Percentiles rank a stretch among this genome's conserved stretches.
These are phyloP conservation scores for Cassiopea xamachana DNA, from an alignment of 30 jellyfish, hydroid and myxozoan genomes.

Conservation along the genomic window DNA sequence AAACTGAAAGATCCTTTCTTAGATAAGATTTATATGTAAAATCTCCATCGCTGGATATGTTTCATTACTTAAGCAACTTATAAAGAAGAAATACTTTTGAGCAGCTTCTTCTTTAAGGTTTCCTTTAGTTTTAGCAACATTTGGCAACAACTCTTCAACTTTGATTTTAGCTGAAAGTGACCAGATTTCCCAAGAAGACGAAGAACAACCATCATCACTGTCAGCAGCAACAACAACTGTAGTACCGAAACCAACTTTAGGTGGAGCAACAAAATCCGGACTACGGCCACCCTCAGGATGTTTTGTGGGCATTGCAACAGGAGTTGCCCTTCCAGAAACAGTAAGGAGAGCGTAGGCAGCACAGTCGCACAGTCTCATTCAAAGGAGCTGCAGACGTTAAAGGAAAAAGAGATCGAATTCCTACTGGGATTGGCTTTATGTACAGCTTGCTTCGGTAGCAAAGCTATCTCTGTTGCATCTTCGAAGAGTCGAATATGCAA, in stretches of 20 bases:
- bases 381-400: constrained; percentile 43
- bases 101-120: too few relatives aligned
- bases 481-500: too few relatives aligned
- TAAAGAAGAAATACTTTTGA: too few relatives aligned
- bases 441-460: constrained; percentile 36
- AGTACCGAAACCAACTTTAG: not conserved
- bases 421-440: constrained; percentile 27
- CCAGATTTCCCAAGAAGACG: too few relatives aligned
- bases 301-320: constrained; percentile 2
- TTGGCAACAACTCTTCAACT: too few relatives aligned
- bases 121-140: too few relatives aligned
- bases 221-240: constrained; percentile 6
- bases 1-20: too few relatives aligned
- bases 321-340: not conserved
- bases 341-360: constrained; percentile 6
- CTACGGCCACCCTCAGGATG: constrained; percentile 39
- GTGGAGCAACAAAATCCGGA: constrained; percentile 29
- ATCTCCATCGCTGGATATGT: too few relatives aligned
- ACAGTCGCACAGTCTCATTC: constrained; percentile 32
- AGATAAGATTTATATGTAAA: too few relatives aligned
- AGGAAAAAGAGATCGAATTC: constrained; percentile 42
- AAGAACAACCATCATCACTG: not conserved
- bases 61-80: too few relatives aligned
- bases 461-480: not conserved
- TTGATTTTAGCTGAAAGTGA: too few relatives aligned